These are phyloP conservation scores for Alloscopus bannaensis DNA, from an alignment of 2,888 invertebrate species.

Conservation along the genomic window DNA sequence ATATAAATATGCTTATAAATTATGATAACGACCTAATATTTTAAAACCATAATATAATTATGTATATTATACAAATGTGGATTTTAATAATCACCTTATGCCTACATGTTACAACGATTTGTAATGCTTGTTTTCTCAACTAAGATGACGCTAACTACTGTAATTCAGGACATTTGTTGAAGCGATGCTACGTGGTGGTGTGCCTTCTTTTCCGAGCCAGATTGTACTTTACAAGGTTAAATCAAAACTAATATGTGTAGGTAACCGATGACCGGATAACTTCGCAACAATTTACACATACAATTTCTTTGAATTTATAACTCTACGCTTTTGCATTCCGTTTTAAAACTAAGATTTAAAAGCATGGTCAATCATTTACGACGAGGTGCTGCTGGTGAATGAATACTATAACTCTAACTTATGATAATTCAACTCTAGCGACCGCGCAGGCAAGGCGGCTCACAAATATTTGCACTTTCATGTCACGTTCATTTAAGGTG, in stretches of 20 bases:
- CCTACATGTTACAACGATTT: background rate
- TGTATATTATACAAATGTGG: slow-evolving; percentile 3
- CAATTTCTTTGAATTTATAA: no score
- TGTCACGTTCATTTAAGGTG: background rate
- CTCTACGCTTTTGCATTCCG: no score
- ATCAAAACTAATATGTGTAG: slow-evolving; percentile 22
- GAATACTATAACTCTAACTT: no score
- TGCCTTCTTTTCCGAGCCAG: slow-evolving; percentile 17
- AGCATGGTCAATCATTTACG: no score
- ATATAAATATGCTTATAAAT: slow-evolving; percentile 3
- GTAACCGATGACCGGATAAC: slow-evolving; percentile 41
- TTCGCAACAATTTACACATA: no score
- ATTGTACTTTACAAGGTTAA: slow-evolving; percentile 28
- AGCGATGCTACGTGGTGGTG: no score
- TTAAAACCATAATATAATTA: background rate
- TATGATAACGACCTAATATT: slow-evolving; percentile 7
- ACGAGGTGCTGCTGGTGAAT: no score
- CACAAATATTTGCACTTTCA: slow-evolving; percentile 26
- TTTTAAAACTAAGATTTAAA: no score
- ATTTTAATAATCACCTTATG: background rate
- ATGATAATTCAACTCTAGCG: no score
- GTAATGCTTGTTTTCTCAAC: no score
- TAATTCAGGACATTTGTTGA: no score
- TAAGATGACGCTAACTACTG: background rate
- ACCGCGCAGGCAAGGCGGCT: no score